These are phyloP conservation scores for Grammomys surdaster DNA, from an alignment of 2,113 vertebrate species.

Conservation along the genomic window DNA sequence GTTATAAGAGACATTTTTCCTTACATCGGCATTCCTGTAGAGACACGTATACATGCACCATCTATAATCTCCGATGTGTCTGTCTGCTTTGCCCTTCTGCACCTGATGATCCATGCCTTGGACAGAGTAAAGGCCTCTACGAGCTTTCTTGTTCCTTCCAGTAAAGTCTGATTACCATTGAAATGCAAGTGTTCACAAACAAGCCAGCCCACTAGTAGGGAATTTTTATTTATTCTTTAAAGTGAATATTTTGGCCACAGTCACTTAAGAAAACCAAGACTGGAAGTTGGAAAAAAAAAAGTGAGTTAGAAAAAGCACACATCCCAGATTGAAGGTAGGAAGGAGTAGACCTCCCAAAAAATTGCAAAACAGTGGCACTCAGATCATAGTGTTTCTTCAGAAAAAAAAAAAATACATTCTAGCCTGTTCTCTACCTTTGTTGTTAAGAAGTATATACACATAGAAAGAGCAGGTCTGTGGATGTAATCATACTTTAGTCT, in stretches of 20 bases:
- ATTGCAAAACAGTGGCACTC: not conserved
- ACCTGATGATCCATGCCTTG: not conserved
- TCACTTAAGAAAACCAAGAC: not conserved
- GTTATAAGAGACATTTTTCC: not conserved
- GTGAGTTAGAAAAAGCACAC: not conserved
- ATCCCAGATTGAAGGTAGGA: not conserved
- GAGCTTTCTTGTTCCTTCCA: not conserved
- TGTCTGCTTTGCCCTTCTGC: not conserved
- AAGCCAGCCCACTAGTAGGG: not conserved
- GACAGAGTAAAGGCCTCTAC: not conserved
- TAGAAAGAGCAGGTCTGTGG: not conserved
- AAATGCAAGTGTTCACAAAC: slow-evolving; percentile 7
- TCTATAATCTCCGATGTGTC: not conserved
- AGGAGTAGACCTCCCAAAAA: no score
- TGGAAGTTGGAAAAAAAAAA: not conserved
- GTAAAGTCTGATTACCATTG: slow-evolving; percentile 9
- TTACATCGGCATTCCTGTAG: not conserved
- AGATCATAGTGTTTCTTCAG: not conserved
- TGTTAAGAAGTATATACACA: not conserved
- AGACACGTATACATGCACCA: not conserved
- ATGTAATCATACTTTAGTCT: not conserved
- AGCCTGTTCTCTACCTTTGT: not conserved
- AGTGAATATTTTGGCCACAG: slow-evolving; percentile 38
- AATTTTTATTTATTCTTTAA: slow-evolving; percentile 47
- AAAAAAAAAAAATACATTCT: not conserved